These are phyloP conservation scores for Anneissia japonica DNA, from an alignment of 35 echinoderm and acorn worm genomes.

Conservation along the genomic window DNA sequence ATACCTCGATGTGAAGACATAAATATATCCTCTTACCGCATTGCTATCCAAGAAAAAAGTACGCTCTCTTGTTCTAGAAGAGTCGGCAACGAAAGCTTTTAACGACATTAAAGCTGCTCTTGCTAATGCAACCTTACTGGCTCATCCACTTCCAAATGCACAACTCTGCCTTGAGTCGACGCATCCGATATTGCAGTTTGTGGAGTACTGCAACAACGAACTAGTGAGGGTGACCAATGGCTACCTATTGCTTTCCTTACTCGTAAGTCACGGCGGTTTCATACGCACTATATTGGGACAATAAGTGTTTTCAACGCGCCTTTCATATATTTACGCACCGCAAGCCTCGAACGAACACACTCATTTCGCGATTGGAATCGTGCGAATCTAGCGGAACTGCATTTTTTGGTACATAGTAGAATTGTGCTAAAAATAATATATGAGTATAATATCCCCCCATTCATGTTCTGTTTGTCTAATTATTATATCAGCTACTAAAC, in stretches of 20 bases:
- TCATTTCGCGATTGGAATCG: no score
- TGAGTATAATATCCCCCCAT: no score
- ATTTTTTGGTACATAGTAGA: no score
- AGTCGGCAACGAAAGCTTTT: neutral
- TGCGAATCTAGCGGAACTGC: no score
- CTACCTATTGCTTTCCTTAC: constrained; percentile 27
- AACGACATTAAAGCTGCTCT: neutral
- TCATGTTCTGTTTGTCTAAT: no score
- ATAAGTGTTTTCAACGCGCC: no score
- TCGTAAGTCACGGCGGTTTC: no score
- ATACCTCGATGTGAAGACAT: constrained; percentile 6
- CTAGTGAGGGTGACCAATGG: neutral
- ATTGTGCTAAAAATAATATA: no score
- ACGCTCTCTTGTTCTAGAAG: neutral
- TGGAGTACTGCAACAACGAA: constrained; percentile 5
- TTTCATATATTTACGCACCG: no score
- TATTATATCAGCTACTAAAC: no score
- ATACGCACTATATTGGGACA: no score
- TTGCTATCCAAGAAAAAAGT: neutral
- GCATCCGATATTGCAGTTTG: constrained; percentile 24
- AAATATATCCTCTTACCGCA: neutral
- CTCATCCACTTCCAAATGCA: neutral
- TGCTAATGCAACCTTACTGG: neutral
- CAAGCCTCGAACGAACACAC: no score
- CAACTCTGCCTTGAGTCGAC: constrained; percentile 21